Evolutionary conservation across 2,797 vertebrate genomes (phyloP).

Genomic region (Luscinia luscinia): DNA sequence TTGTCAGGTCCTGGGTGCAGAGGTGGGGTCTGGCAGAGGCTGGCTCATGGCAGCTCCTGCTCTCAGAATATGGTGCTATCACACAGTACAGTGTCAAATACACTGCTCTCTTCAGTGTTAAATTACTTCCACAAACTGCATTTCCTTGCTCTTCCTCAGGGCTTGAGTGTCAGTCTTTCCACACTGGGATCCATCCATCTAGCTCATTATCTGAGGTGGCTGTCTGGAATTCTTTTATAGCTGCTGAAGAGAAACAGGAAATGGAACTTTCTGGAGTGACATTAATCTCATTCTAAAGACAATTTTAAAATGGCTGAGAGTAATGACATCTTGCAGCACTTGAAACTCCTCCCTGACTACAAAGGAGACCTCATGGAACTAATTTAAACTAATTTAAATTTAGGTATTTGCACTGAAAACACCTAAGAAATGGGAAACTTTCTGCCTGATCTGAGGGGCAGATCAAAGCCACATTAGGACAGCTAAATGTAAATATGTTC

Average conservation of each 20-base stretch:
- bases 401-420: not conserved
- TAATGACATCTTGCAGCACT: not conserved
- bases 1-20: not conserved
- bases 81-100: not conserved
- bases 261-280: not conserved
- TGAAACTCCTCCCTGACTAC: not conserved
- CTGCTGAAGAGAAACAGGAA: not conserved
- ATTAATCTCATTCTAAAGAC: slow-evolving; percentile 18
- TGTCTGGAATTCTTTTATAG: not conserved
- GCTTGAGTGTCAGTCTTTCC: not conserved
- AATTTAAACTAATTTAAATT: not conserved
- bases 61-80: not conserved
- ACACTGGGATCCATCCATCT: not conserved
- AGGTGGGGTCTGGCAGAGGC: not conserved
- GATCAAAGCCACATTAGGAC: not conserved
- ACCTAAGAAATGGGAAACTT: not conserved
- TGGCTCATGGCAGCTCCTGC: not conserved
- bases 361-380: not conserved
- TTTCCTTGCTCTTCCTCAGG: slow-evolving; percentile 2
- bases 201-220: not conserved
- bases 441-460: not conserved
- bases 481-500: not conserved
- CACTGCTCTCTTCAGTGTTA: not conserved
- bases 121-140: not conserved
- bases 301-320: not conserved